phyloP scores from a whole-genome alignment of 2,113 vertebrate species.

The Myanophis thanlyinensis region DNA sequence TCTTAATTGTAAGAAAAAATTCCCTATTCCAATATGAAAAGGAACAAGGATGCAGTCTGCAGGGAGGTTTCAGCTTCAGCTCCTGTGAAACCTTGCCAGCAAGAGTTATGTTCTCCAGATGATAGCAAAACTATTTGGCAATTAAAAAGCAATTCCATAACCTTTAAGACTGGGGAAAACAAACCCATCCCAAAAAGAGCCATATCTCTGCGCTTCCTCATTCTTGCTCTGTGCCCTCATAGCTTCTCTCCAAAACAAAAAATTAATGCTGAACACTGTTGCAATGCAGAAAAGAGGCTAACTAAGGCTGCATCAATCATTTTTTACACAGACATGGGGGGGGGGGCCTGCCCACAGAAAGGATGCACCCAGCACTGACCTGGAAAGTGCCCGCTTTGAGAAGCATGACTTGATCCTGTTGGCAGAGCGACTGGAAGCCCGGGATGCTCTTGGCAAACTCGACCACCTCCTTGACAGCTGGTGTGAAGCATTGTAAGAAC shows the following conservation, averaged over 20 bases:
- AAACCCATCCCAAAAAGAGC: not conserved
- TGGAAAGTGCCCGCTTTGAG: slow-evolving; percentile 88
- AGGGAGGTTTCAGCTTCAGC: not conserved
- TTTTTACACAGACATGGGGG: not conserved
- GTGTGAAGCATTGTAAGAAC: slow-evolving; percentile 85
- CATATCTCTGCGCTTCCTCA: not conserved
- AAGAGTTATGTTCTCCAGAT: not conserved
- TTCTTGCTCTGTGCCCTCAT: too few relatives aligned
- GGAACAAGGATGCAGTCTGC: not conserved
- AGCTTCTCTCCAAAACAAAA: not conserved
- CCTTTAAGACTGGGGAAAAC: not conserved
- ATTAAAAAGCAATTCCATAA: not conserved
- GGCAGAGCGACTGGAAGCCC: slow-evolving; percentile 78
- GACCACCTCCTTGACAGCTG: slow-evolving; percentile 84
- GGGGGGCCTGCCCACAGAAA: not conserved
- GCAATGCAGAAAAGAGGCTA: too few relatives aligned
- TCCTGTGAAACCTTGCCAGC: not conserved
- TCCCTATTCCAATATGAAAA: not conserved
- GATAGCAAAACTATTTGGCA: not conserved
- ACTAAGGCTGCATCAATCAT: not conserved
- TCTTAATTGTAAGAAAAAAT: not conserved
- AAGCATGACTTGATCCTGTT: slow-evolving; percentile 84
- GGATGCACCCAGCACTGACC: slow-evolving; percentile 57
- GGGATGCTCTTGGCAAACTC: slow-evolving; percentile 87
- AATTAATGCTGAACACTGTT: not conserved